phyloP scores from a whole-genome alignment of 2,797 vertebrate species.

The Philypnodon macrostomus region DNA sequence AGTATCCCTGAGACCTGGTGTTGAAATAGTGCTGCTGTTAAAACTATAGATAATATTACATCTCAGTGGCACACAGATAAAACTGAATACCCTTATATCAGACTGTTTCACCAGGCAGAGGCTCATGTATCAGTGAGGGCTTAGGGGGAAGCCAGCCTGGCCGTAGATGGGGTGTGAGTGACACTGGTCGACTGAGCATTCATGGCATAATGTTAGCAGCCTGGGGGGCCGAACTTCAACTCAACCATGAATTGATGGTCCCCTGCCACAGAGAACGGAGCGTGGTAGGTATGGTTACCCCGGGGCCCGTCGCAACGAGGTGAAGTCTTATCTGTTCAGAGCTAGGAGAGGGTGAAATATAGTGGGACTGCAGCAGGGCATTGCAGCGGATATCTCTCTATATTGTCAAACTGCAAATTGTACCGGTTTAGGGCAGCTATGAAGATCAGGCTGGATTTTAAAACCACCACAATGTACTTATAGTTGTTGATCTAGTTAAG shows the following conservation, averaged over 20 bases:
- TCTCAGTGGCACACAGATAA: too few relatives aligned
- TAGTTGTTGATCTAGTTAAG: background rate
- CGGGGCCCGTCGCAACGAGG: constrained; percentile 51
- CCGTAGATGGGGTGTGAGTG: constrained; percentile 62
- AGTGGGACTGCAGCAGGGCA: constrained; percentile 18
- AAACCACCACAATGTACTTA: background rate
- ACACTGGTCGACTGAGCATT: constrained; percentile 72
- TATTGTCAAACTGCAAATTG: constrained; percentile 20
- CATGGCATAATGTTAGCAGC: constrained; percentile 66
- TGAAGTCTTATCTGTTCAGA: constrained; percentile 63
- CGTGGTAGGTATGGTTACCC: constrained; percentile 50
- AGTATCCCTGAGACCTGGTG: too few relatives aligned
- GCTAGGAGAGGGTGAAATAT: constrained; percentile 49
- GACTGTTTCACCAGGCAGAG: background rate
- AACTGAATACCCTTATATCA: too few relatives aligned
- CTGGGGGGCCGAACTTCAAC: constrained; percentile 65
- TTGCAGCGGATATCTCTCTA: constrained; percentile 29
- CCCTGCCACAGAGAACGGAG: constrained; percentile 60
- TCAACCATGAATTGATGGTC: constrained; percentile 72
- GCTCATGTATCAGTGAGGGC: constrained; percentile 63
- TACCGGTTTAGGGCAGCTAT: constrained; percentile 6
- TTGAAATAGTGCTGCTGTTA: too few relatives aligned
- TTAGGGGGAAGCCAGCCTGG: constrained; percentile 54
- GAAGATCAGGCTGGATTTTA: background rate
- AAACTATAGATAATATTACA: too few relatives aligned